These are phyloP conservation scores for Elegia similella DNA, from an alignment of 2,888 invertebrate species.

Conservation along the genomic window DNA sequence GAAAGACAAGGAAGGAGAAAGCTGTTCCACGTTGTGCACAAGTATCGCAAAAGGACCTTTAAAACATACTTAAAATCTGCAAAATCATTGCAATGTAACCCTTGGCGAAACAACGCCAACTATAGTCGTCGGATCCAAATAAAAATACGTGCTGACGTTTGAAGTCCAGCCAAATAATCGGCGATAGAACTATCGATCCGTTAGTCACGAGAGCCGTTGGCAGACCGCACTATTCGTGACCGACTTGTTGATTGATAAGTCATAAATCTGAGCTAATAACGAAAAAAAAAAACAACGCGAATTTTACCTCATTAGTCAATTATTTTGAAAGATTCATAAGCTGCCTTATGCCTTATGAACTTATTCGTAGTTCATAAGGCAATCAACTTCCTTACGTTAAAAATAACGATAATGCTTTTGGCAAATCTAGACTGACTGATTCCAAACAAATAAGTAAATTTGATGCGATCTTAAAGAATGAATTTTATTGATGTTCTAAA, in stretches of 20 bases:
- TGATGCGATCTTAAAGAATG: background rate
- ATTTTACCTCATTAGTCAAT: background rate
- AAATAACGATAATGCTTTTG: background rate
- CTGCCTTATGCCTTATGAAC: no score
- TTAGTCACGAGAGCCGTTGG: conserved; percentile 41
- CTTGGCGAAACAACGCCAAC: conserved; percentile 15
- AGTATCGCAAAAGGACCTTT: background rate
- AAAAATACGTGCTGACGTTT: conserved; percentile 63
- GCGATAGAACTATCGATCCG: conserved; percentile 39
- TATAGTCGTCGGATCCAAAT: conserved; percentile 31
- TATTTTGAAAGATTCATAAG: background rate
- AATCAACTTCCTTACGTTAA: background rate
- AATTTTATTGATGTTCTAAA: background rate
- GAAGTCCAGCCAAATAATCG: conserved; percentile 53
- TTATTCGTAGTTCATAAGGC: no score
- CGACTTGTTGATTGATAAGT: conserved; percentile 25
- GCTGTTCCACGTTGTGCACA: background rate
- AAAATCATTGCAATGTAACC: conserved; percentile 11
- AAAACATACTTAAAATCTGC: conserved; percentile 11
- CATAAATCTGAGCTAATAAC: conserved; percentile 19
- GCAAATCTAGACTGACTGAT: background rate
- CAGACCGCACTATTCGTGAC: conserved; percentile 31
- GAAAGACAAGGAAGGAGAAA: conserved; percentile 2
- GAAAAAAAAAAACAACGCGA: conserved; percentile 4
- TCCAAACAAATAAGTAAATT: background rate